Base-by-base conservation (phyloP, 1,140 invertebrate genomes). In the Araneus ventricosus region DNA sequence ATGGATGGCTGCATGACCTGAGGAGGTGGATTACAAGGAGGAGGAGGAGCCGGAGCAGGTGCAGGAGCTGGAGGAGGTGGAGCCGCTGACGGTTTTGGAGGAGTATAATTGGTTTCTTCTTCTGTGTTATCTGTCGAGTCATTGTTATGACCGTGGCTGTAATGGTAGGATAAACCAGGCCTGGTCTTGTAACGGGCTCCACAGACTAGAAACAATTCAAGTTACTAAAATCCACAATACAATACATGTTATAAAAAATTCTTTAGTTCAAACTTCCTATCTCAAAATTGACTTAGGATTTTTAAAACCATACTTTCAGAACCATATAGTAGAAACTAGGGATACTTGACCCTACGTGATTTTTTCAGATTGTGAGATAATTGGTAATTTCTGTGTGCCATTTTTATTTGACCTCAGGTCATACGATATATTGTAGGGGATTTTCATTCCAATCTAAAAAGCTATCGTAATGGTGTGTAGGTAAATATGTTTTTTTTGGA, bases 181-280 rank as follows among this genome's bases (percentile, higher is more conserved):
- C 98, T 97, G 87, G 98, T 99, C 96, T 99, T 99, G 97, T 99
- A 99, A 95, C 98, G 97, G 95, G 98, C 98, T 95, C 98, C 98
- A 97, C 99, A 99, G 95, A 98, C 98, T 99, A 97, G 96, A 67
- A 37, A 75, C 4, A 37, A 75, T 20, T 75, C 34, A 75, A 20
- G 17, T 75, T 37, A 10, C 2, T 75, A 34, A 75, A 75, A 75
- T 75, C 14, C 4, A 67, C 3, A 67, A 27, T 67, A 10, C 61
- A 67, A n/a, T 8, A 10, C 4, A 27, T 17, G 14, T 14, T 2
- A 52, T 52, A 52, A 14, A 52, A 8, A 52, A 14, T 52, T 52
- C 10, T 52, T 45, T 14, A 52, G 0, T 14, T 52, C 17, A n/a
- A n/a, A n/a, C n/a, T 52, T 14, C 17, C 45, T 14, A 45, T 52